Conservation (phyloP, 2,888 invertebrate species). For the Lithophane ornitopus region DNA sequence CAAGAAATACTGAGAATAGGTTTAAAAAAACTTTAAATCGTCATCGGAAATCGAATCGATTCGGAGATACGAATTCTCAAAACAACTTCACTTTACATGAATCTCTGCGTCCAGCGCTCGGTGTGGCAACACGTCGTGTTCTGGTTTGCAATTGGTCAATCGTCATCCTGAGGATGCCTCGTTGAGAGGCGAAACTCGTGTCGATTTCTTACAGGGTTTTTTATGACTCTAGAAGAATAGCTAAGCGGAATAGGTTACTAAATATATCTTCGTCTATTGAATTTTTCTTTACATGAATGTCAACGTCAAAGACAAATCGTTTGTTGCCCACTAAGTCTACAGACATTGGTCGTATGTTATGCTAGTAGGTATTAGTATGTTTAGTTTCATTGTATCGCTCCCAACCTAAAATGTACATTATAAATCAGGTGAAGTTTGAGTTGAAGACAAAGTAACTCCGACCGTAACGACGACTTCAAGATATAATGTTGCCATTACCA, state of each 20-base stretch:
- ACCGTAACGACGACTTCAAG: slow-evolving; percentile 2
- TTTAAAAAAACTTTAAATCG: background rate
- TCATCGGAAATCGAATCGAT: too few relatives aligned
- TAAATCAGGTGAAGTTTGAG: slow-evolving; percentile 5
- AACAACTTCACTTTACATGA: background rate
- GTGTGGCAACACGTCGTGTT: too few relatives aligned
- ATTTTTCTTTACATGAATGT: background rate
- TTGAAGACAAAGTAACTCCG: background rate
- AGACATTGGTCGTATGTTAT: background rate
- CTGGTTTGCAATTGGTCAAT: too few relatives aligned
- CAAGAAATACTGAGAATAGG: background rate
- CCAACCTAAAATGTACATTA: background rate
- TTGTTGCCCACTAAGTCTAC: background rate
- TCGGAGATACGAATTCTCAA: background rate
- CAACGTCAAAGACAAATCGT: background rate
- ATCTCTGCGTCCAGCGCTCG: too few relatives aligned
- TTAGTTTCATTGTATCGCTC: background rate
- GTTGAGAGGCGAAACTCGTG: too few relatives aligned
- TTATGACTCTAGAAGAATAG: too few relatives aligned
- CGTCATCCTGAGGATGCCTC: too few relatives aligned
- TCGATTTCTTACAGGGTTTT: too few relatives aligned
- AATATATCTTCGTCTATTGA: too few relatives aligned
- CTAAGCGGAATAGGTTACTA: too few relatives aligned
- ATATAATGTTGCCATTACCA: too few relatives aligned
- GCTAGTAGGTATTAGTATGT: too few relatives aligned